Percentiles rank a stretch among this genome's conserved stretches.
These are phyloP conservation scores for Chloroclysta siterata DNA, from an alignment of 2,888 invertebrate genomes.

Conservation along the genomic window DNA sequence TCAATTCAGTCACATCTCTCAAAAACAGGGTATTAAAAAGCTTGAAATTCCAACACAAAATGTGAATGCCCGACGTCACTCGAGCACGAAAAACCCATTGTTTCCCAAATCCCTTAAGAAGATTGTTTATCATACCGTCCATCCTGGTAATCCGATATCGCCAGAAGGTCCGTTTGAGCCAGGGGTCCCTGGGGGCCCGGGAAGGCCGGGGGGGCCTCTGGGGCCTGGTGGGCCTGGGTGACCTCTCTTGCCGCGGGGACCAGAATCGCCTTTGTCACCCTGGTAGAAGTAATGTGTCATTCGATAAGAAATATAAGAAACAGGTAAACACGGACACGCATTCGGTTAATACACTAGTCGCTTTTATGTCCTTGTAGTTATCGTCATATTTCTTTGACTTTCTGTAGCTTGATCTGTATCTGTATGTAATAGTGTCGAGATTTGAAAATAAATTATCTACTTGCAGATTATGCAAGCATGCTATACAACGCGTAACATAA, in stretches of 20 bases:
- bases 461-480: no score
- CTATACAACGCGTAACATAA: no score
- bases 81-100: slow-evolving; percentile 29
- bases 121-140: slow-evolving; percentile 84
- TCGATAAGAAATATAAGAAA: background rate
- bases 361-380: no score
- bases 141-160: slow-evolving; percentile 92
- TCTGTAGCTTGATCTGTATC: no score
- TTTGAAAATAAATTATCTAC: no score
- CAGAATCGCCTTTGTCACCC: slow-evolving; percentile 79
- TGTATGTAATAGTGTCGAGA: no score
- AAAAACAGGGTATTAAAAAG: background rate
- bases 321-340: no score
- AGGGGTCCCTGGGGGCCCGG: slow-evolving; percentile 89
- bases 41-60: background rate
- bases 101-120: slow-evolving; percentile 34
- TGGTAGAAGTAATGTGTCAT: slow-evolving; percentile 39
- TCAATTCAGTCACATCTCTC: background rate
- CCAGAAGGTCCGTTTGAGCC: slow-evolving; percentile 89
- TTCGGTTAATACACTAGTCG: no score
- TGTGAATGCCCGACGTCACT: background rate
- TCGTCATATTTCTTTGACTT: no score
- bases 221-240: slow-evolving; percentile 93
- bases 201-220: slow-evolving; percentile 89
- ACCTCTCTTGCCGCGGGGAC: slow-evolving; percentile 85